phyloP scores from a whole-genome alignment of 2,888 invertebrate species.

The Eupeodes latifasciatus region DNA sequence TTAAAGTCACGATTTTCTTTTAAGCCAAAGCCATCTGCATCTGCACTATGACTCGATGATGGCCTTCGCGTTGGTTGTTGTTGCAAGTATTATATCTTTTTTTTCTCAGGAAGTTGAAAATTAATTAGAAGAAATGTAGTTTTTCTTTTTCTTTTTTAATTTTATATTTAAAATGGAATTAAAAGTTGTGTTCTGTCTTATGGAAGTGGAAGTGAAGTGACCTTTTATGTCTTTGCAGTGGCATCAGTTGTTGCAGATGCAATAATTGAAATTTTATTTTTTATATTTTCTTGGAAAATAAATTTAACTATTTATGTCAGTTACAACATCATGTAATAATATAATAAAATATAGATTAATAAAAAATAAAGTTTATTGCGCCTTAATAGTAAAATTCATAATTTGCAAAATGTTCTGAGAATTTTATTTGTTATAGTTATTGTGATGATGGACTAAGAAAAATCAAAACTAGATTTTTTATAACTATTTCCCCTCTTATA shows the following conservation, averaged over 20 bases:
- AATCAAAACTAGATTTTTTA: no score
- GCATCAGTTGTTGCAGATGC: neutral
- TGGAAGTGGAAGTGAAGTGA: slow-evolving; percentile 17
- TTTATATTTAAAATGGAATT: slow-evolving; percentile 14
- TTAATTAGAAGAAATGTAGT: slow-evolving; percentile 49
- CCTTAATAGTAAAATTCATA: no score
- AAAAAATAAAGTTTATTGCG: neutral
- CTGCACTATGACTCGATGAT: neutral
- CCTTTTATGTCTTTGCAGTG: slow-evolving; percentile 2
- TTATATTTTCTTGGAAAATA: neutral
- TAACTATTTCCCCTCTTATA: no score
- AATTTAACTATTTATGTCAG: neutral
- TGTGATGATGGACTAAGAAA: no score
- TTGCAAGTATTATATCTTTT: neutral
- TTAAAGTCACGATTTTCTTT: slow-evolving; percentile 60
- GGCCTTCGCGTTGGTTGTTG: no score
- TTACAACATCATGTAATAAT: neutral
- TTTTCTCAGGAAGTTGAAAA: slow-evolving; percentile 39
- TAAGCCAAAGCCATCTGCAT: neutral
- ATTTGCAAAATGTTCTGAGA: no score
- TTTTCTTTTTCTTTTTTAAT: slow-evolving; percentile 1
- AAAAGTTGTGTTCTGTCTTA: neutral
- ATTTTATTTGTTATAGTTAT: no score
- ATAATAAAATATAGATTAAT: neutral
- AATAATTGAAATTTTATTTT: slow-evolving; percentile 13